Evolutionary conservation across 35 echinoderm and acorn worm species (phyloP), one percentile per base, ranked within the genome.

Genomic region (Stichopus chloronotus): DNA sequence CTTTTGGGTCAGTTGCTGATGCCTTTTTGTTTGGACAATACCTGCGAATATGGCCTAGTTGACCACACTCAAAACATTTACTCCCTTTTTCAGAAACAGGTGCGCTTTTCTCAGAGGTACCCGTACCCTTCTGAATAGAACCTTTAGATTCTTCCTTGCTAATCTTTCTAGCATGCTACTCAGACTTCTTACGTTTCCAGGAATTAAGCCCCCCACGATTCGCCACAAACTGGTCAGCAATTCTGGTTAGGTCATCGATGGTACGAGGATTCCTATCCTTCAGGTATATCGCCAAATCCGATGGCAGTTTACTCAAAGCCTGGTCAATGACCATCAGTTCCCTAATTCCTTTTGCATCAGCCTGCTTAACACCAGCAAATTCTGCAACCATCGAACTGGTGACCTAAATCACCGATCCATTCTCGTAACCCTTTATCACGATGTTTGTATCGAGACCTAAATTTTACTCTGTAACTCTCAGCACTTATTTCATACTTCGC

Each of bases 311-410:
- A 63, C 25, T 61, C 4, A 92, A 17, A 22, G 74, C 90, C 30
- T 92, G 76, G 21, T 92, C 90, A 20, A 92, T 92, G 16, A 92
- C 16, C 55, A 92, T 80, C 77, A 92, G 6, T 60, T 92, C 76
- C 8, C 76, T 80, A 25, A 92, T 92, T 6, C 90, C 76, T n/a
- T 91, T 8, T 20, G 63, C 61, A 76, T 91, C 43, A 91, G 12
- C 21, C 7, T 77, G 8, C 23, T 91, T 21, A 52, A 23, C 17
- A 21, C 22, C 55, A 55, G 87, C 11, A 71, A 55, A 71, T 30
- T 72, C 68, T 24, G 71, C 87, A 89, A 6, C 60, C 21, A 55
- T 71, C 59, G 71, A 89, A 89, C 6, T 89, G 30, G 23, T 72
- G 87, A 5, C 22, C 4, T 59, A 85, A 55, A 57, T 85, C 81